Base-by-base conservation (phyloP, 2,888 invertebrate species). In the Noctua comes region DNA sequence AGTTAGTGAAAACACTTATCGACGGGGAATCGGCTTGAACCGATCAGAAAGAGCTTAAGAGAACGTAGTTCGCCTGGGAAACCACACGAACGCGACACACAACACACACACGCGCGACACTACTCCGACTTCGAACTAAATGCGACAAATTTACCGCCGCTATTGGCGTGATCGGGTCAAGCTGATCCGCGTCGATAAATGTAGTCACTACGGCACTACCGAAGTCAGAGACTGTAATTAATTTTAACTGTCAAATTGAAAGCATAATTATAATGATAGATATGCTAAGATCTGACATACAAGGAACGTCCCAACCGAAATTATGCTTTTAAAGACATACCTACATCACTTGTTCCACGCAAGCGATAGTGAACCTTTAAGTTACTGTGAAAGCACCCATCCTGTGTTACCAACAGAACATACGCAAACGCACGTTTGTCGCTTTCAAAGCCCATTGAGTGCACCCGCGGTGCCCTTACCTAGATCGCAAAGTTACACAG, bases 291-390 rank as follows among this genome's bases (percentile, higher is more conserved):
- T 64, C 21, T 21, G 21, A 64, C 10, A 31, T 21, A 64, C 4
- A 62, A 31, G 31, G 31, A 18, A 40, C 40, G 5, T n/a, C 43
- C 66, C 24, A 83, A 62, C 46, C 27, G 46, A 71, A 83, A 77
- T 59, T 59, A 10, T 36, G 51, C 68, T 64, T 69, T 62, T 59
- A 77, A 74, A 66, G 71, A 80, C 71, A 80, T 74, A 80, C 81
- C 85, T 1, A 43, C 43, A 46, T 54, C 57, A 27, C 36, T 79
- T 7, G 48, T 57, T 64, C 40, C 85, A 48, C n/a, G 40, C 36
- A 65, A 69, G 27, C 64, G 18, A 83, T 65, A 69, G 21, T 46
- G n/a, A 69, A 84, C 46, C 59, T 62, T 73, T 68, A 68, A 68
- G 4, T 46, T 51, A 71, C 40, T 24, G 2, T 8, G 24, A 65